Evolutionary conservation across 53 echinoderm and acorn worm genomes (phyloP), one percentile per base, ranked within the genome.

Genomic region (Holothuria leucospilota): DNA sequence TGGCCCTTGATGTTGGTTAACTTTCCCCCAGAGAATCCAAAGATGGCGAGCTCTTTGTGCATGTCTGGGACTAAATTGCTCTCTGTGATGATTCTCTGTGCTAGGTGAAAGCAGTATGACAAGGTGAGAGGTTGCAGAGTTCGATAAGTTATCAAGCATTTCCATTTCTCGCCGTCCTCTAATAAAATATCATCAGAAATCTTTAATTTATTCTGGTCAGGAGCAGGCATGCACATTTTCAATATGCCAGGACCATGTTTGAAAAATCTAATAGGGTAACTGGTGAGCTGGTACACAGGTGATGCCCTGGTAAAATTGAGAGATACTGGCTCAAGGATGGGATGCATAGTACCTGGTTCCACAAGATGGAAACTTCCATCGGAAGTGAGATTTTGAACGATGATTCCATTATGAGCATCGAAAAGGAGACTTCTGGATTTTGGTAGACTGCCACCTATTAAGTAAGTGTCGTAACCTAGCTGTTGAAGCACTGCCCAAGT

Each of bases 401-500:
- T 15, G 15, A 68, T 16, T 25, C 68, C 68, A 7, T 4, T 21
- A 25, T 68, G 68, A 34, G n/a, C 27, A 16, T 68, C 68, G 12
- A 29, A 68, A 16, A 23, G 12, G 68, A 15, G 27, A 9, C 28
- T 68, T 25, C 68, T 68, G 34, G 34, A 34, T 34, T 34, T 34
- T 34, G 34, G 34, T 34, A 34, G 34, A 34, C 34, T 6, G 14
- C 28, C 68, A 16, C 68, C 68, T 6, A 15, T 27, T 29, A 29
- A 29, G 68, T 68, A 68, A 15, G 27, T 34, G 28, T 68, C n/a
- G 68, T 68, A 68, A 16, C 68, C 68, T 34, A 68, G 27, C n/a
- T 16, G 28, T 25, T 23, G 28, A 8, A 68, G 68, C 23, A 68
- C 6, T 15, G 21, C 68, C 27, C 13, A 29, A 34, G 68, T 68